phyloP scores from a whole-genome alignment of 2,797 vertebrate species.

The Phrynocephalus forsythii region DNA sequence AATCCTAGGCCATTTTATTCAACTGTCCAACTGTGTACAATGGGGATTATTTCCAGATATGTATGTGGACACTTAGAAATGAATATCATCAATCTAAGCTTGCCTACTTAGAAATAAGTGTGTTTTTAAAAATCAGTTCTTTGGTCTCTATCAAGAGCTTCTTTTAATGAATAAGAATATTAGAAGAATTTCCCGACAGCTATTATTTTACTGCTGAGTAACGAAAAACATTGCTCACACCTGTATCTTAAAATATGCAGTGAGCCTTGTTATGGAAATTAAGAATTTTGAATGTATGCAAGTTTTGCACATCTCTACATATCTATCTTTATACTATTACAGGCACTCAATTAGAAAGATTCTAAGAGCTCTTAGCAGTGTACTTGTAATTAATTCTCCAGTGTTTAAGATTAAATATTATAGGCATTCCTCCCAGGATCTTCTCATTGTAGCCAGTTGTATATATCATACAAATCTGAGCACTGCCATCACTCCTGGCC shows the following conservation, averaged over 20 bases:
- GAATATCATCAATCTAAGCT: too few species aligned
- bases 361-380: background rate
- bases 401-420: background rate
- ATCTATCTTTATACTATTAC: slow-evolving; percentile 1
- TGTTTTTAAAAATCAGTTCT: slow-evolving; percentile 32
- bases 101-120: background rate
- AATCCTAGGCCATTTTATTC: too few species aligned
- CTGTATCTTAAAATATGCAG: slow-evolving; percentile 36
- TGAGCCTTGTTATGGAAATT: background rate
- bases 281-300: slow-evolving; percentile 6
- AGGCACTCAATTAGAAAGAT: slow-evolving; percentile 22
- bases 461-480: background rate
- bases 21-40: background rate
- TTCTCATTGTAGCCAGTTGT: too few species aligned
- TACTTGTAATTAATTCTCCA: background rate
- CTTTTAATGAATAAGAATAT: slow-evolving; percentile 28
- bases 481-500: background rate
- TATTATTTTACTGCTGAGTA: slow-evolving; percentile 52
- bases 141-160: slow-evolving; percentile 17
- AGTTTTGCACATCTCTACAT: slow-evolving; percentile 20
- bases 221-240: slow-evolving; percentile 46
- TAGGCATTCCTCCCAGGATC: too few species aligned
- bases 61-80: background rate
- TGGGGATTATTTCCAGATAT: background rate
- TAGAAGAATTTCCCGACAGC: slow-evolving; percentile 36